These are phyloP conservation scores for Parascotia fuliginaria DNA, from an alignment of 2,888 invertebrate genomes.

Conservation along the genomic window DNA sequence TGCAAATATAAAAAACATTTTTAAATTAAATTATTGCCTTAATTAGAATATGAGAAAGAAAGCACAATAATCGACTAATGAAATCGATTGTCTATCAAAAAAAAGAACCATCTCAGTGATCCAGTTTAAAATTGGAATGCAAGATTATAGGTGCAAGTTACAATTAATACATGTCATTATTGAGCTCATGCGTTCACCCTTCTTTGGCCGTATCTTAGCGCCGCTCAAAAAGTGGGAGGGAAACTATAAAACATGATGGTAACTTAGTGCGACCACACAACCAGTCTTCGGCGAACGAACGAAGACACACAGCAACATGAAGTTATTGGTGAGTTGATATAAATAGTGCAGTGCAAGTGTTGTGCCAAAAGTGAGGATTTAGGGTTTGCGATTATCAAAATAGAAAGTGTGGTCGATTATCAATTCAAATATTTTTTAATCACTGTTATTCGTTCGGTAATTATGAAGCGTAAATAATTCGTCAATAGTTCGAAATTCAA, in stretches of 20 bases:
- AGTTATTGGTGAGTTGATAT: constrained; percentile 79
- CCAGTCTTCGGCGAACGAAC: constrained; percentile 80
- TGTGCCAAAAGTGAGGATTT: constrained; percentile 42
- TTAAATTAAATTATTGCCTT: constrained; percentile 4
- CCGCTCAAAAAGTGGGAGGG: constrained; percentile 72
- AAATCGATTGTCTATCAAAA: constrained; percentile 24
- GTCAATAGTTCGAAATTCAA: neutral
- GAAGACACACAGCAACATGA: constrained; percentile 82
- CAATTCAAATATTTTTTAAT: neutral
- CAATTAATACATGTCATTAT: constrained; percentile 75
- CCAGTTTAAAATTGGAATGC: constrained; percentile 39
- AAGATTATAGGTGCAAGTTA: constrained; percentile 56
- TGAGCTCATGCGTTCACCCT: constrained; percentile 54
- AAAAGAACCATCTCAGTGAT: constrained; percentile 26
- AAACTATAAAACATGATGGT: constrained; percentile 71
- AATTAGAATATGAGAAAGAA: neutral
- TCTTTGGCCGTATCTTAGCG: constrained; percentile 49
- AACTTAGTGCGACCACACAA: constrained; percentile 66
- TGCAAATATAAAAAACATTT: constrained; percentile 22
- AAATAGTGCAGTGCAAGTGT: constrained; percentile 49
- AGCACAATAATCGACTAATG: constrained; percentile 18
- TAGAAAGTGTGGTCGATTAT: constrained; percentile 31
- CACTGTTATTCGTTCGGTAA: neutral
- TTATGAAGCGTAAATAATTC: neutral
- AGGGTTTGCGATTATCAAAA: constrained; percentile 26